Conservation (phyloP, 2,113 vertebrate species). For the Pterophyllum scalare region DNA sequence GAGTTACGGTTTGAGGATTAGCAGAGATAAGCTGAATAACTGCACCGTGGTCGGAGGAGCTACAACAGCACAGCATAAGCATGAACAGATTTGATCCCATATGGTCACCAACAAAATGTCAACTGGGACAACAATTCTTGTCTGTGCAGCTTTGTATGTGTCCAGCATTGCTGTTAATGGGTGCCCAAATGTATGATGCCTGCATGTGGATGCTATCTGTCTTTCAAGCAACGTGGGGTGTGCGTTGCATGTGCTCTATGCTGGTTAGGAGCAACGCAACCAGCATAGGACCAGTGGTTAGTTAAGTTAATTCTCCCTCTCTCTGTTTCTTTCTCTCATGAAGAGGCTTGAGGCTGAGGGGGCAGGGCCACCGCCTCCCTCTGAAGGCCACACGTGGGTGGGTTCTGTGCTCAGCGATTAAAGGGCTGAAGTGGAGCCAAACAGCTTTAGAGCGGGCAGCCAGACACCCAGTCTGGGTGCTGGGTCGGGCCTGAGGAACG, state of each 20-base stretch:
- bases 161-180: neutral
- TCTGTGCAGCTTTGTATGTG: neutral
- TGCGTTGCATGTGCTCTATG: neutral
- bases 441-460: conserved; percentile 42
- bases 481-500: neutral
- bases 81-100: conserved; percentile 33
- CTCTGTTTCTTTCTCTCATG: conserved; percentile 3
- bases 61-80: conserved; percentile 15
- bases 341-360: conserved; percentile 26
- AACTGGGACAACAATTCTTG: neutral
- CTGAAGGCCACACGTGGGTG: conserved; percentile 59
- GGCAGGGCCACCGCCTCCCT: conserved; percentile 20
- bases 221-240: neutral
- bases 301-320: conserved; percentile 18
- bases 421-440: conserved; percentile 51
- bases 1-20: conserved; percentile 63
- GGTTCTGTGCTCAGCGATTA: conserved; percentile 60
- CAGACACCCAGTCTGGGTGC: conserved; percentile 15
- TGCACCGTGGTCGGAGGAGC: conserved; percentile 28
- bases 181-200: neutral
- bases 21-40: conserved; percentile 55
- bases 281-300: conserved; percentile 11
- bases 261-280: neutral
- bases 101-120: conserved; percentile 26
- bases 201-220: neutral